Evolutionary conservation across 53 echinoderm and acorn worm species (phyloP).

Genomic region (Pentamera pediparva): DNA sequence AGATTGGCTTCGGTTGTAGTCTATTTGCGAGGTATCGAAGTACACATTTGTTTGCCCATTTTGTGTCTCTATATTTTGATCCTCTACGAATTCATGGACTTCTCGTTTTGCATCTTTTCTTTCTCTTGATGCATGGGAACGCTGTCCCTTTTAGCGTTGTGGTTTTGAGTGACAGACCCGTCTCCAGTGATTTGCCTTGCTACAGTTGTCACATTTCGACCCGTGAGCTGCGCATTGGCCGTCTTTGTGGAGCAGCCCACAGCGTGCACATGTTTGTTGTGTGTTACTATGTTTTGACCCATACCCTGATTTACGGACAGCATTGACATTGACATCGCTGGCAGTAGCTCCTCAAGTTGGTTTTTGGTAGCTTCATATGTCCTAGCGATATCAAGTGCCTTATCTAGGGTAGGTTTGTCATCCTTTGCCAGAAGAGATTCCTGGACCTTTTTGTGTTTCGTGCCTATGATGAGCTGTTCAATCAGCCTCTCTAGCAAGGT

Average conservation of each 20-base stretch:
- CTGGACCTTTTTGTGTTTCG: constrained; percentile 41
- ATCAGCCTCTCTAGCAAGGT: constrained; percentile 29
- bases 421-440: constrained; percentile 39
- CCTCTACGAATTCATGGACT: background rate
- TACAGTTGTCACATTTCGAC: background rate
- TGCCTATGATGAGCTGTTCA: constrained; percentile 51
- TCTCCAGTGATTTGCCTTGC: background rate
- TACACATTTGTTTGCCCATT: too few species aligned
- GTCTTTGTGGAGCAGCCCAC: background rate
- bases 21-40: too few species aligned
- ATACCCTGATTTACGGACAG: background rate
- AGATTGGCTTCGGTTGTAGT: too few species aligned
- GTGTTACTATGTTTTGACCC: background rate
- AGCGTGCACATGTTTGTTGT: background rate
- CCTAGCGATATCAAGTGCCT: constrained; percentile 33
- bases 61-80: background rate
- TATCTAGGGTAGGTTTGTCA: constrained; percentile 32
- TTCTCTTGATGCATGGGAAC: background rate
- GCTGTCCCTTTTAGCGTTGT: too few species aligned
- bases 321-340: constrained; percentile 32
- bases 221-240: constrained; percentile 18
- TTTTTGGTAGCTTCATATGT: constrained; percentile 37
- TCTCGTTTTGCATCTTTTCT: background rate
- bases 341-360: constrained; percentile 26
- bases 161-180: background rate